Percentiles rank a stretch among this genome's conserved stretches.
phyloP scores from a whole-genome alignment of 2,888 invertebrate genomes.

The Lasioglossum lativentre region DNA sequence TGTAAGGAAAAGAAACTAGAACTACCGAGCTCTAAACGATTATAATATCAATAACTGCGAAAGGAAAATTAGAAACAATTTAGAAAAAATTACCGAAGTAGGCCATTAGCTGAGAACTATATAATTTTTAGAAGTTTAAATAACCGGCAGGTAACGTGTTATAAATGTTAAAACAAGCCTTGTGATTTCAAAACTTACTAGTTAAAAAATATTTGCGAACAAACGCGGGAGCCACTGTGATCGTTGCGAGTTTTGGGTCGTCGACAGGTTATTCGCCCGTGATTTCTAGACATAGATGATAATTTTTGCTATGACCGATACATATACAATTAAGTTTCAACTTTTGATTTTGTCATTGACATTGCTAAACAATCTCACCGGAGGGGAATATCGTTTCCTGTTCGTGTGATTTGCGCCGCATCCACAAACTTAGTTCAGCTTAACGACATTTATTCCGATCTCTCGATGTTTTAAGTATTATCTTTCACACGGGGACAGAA shows the following conservation, averaged over 20 bases:
- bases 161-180: background rate
- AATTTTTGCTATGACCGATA: slow-evolving; percentile 54
- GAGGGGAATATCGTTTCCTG: slow-evolving; percentile 33
- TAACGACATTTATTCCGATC: slow-evolving; percentile 68
- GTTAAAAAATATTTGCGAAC: background rate
- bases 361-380: slow-evolving; percentile 31
- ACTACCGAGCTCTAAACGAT: background rate
- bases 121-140: background rate
- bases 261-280: slow-evolving; percentile 49
- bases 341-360: slow-evolving; percentile 38
- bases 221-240: background rate
- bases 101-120: background rate
- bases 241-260: slow-evolving; percentile 22
- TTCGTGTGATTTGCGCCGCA: slow-evolving; percentile 64
- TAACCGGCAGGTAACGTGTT: background rate
- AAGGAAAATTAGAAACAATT: background rate
- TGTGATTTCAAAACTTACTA: background rate
- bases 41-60: background rate
- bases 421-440: slow-evolving; percentile 71
- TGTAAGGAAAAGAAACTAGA: background rate
- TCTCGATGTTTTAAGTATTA: slow-evolving; percentile 64
- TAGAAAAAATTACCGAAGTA: no score
- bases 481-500: slow-evolving; percentile 57
- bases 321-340: slow-evolving; percentile 42
- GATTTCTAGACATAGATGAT: slow-evolving; percentile 46